Conservation (phyloP, 2,888 invertebrate genomes). For the Argyresthia albistria region DNA sequence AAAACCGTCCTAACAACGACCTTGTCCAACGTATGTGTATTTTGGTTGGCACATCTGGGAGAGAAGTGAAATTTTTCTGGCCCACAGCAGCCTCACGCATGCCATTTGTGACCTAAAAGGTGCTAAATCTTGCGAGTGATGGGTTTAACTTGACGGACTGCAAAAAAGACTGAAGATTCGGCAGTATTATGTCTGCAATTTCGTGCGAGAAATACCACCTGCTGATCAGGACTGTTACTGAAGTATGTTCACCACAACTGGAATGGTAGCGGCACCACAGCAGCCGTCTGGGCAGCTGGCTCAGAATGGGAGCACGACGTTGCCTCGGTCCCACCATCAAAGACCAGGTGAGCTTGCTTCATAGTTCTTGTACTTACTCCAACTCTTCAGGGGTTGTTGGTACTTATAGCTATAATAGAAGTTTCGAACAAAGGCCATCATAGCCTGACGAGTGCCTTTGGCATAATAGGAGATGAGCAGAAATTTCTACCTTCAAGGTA, state of each 20-base stretch:
- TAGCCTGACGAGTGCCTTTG: too few relatives aligned
- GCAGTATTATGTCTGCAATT: slow-evolving; percentile 57
- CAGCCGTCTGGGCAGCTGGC: slow-evolving; percentile 56
- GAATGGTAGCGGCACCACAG: slow-evolving; percentile 60
- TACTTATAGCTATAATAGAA: too few relatives aligned
- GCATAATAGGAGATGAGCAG: too few relatives aligned
- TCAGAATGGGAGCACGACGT: slow-evolving; percentile 59
- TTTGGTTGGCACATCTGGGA: slow-evolving; percentile 32
- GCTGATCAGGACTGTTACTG: slow-evolving; percentile 42
- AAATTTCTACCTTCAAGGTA: too few relatives aligned
- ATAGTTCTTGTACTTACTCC: too few relatives aligned
- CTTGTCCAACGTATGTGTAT: slow-evolving; percentile 44
- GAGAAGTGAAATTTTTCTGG: neutral
- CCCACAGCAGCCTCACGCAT: too few relatives aligned
- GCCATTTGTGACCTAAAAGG: neutral
- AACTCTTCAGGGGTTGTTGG: too few relatives aligned
- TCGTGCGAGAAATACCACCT: slow-evolving; percentile 54
- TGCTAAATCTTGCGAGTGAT: neutral
- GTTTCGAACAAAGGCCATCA: too few relatives aligned
- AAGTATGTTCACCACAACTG: slow-evolving; percentile 42
- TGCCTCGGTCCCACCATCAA: slow-evolving; percentile 57
- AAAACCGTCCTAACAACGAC: slow-evolving; percentile 32
- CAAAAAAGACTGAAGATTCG: slow-evolving; percentile 23
- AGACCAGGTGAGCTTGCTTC: too few relatives aligned
- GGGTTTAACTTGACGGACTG: slow-evolving; percentile 21